These are phyloP conservation scores for Misgurnus anguillicaudatus DNA, from an alignment of 2,113 vertebrate species.

Conservation along the genomic window DNA sequence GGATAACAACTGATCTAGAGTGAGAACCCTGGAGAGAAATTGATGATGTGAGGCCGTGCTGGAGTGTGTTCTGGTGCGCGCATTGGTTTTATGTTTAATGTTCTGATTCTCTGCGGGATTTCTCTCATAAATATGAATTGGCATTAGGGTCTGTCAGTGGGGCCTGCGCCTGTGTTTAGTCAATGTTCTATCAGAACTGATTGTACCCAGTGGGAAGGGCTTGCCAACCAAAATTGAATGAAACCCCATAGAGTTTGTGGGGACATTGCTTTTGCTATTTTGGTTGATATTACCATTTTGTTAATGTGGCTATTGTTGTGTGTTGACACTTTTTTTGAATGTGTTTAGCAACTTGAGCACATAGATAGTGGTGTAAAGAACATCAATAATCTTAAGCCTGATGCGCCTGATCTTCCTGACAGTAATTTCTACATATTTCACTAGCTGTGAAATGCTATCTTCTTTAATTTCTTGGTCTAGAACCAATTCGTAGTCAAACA, in stretches of 20 bases:
- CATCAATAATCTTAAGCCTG: conserved; percentile 29
- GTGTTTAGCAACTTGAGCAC: background rate
- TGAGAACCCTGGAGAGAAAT: conserved; percentile 13
- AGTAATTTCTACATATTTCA: too few species aligned
- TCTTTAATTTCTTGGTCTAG: background rate
- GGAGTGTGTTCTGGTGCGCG: conserved; percentile 1
- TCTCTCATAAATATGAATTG: conserved; percentile 53
- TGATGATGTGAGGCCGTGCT: conserved; percentile 10
- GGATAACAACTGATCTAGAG: conserved; percentile 15
- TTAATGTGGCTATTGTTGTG: background rate
- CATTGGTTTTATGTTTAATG: conserved; percentile 29
- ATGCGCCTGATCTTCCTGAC: background rate
- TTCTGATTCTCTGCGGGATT: conserved; percentile 31
- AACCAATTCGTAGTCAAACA: background rate
- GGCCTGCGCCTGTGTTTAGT: conserved; percentile 29
- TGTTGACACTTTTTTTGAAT: conserved; percentile 2
- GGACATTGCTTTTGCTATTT: conserved; percentile 4
- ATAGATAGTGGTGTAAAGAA: conserved; percentile 6
- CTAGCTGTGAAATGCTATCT: too few species aligned
- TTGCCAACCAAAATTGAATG: conserved; percentile 5
- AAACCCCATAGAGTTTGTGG: conserved; percentile 23
- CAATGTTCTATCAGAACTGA: conserved; percentile 40
- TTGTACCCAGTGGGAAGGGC: conserved; percentile 40
- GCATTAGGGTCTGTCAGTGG: conserved; percentile 44
- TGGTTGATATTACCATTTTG: background rate